Base-by-base conservation (phyloP, 2,113 vertebrate genomes). In the Chamaea fasciata region DNA sequence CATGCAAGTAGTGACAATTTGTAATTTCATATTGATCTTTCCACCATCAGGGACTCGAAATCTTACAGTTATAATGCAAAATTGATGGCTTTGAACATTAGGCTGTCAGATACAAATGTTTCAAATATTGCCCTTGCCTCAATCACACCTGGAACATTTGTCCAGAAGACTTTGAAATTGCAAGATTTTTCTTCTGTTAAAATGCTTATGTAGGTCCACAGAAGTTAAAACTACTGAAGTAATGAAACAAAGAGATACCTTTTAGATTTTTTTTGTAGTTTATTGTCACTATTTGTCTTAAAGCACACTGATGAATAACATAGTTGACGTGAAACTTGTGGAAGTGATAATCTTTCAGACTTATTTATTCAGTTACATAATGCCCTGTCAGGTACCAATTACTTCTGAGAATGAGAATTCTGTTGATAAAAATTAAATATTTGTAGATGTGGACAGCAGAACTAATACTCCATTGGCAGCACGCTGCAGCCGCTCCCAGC, bases 21-120 rank as follows among this genome's bases (percentile, higher is more conserved):
- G 62, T 83, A 88, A 71, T 91, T 92, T 95, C 69, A 44, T 74
- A 70, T 74, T 57, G 89, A 91, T 91, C 60, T 70, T 76, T 89
- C 62, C 44, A 63, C 50, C 20, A 8, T 59, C 84, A n/a, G 87
- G 76, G 52, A 30, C 74, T 70, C 13, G 69, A 55, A 87, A 59
- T 81, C 64, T 81, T 89, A 46, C 68, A 15, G 49, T 50, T 70
- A 42, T 7, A 70, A 57, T 33, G 33, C 31, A 67, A 65, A 92
- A 92, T 39, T 78, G 92, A 75, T 9, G 11, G 42, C 42, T 74
- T 87, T 78, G 89, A 71, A 75, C 86, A 49, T 87, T 55, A 91
- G 74, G 15, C 60, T 84, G 65, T 89, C 81, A 63, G 73, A 33
- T 81, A 87, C 10, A 69, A 69, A 90, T 39, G 23, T 83, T 78